Evolutionary conservation across 1,140 invertebrate species (phyloP).

Genomic region (Heliconius himera): DNA sequence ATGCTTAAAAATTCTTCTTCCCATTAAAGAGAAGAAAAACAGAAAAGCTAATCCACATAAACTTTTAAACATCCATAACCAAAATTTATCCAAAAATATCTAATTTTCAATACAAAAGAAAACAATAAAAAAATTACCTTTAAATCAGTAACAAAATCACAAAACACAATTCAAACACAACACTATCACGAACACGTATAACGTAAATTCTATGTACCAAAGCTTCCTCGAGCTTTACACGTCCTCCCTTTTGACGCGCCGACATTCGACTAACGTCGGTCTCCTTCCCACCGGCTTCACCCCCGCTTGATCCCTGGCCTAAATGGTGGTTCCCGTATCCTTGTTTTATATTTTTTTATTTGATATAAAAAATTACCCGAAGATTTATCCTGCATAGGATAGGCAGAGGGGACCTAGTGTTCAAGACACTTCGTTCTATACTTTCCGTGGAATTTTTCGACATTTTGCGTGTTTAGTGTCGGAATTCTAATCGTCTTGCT

Average conservation of each 20-base stretch:
- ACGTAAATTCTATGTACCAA: neutral
- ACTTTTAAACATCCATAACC: neutral
- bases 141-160: neutral
- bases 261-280: neutral
- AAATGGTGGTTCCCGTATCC: neutral
- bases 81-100: too few species aligned
- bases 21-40: too few species aligned
- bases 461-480: neutral
- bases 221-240: neutral
- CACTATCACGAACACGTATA: neutral
- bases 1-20: too few species aligned
- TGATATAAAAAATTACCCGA: too few species aligned
- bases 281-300: constrained; percentile 6
- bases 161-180: neutral
- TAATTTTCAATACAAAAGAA: neutral
- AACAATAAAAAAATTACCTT: neutral
- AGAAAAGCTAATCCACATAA: too few species aligned
- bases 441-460: neutral
- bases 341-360: neutral
- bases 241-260: constrained; percentile 4
- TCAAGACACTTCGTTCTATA: neutral
- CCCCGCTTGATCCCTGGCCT: neutral
- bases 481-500: neutral
- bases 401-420: neutral
- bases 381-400: too few species aligned